Conservation (phyloP, 30 jellyfish, hydroid and myxozoan genomes). For the Mastigias papua region DNA sequence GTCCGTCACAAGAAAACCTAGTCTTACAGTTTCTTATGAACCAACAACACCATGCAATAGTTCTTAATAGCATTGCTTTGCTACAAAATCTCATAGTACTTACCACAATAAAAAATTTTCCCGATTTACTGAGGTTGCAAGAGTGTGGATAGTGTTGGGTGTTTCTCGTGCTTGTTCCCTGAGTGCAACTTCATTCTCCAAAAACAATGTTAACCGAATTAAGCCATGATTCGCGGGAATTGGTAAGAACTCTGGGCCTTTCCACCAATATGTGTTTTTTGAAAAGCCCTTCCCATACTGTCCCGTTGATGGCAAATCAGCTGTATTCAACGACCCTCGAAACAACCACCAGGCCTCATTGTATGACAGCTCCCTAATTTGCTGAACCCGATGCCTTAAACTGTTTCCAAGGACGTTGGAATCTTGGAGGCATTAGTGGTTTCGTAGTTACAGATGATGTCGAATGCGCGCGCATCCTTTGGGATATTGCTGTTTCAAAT, state of each 20-base stretch:
- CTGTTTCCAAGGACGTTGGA: constrained; percentile 10
- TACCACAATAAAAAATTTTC: constrained; percentile 4
- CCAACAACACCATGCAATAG: constrained; percentile 35
- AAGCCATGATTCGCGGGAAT: not conserved
- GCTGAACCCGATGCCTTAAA: constrained; percentile 12
- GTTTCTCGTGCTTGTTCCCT: constrained; percentile 2
- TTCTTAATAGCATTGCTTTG: not conserved
- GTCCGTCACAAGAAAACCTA: not conserved
- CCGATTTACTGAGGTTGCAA: not conserved
- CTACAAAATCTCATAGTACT: not conserved
- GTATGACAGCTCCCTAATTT: constrained; percentile 1
- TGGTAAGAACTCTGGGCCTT: constrained; percentile 12
- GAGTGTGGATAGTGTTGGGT: not conserved
- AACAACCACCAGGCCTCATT: not conserved
- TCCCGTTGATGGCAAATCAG: constrained; percentile 1
- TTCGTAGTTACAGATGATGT: not conserved
- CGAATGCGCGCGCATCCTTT: not conserved
- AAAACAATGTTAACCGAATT: not conserved
- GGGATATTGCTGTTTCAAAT: no score
- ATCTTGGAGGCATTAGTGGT: not conserved
- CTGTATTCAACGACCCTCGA: constrained; percentile 6
- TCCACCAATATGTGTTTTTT: not conserved
- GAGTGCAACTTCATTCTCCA: not conserved
- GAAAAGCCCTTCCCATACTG: constrained; percentile 17
- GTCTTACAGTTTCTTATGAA: constrained; percentile 1